Base-by-base conservation (phyloP, 2,888 invertebrate species). In the Elysia crispata region DNA sequence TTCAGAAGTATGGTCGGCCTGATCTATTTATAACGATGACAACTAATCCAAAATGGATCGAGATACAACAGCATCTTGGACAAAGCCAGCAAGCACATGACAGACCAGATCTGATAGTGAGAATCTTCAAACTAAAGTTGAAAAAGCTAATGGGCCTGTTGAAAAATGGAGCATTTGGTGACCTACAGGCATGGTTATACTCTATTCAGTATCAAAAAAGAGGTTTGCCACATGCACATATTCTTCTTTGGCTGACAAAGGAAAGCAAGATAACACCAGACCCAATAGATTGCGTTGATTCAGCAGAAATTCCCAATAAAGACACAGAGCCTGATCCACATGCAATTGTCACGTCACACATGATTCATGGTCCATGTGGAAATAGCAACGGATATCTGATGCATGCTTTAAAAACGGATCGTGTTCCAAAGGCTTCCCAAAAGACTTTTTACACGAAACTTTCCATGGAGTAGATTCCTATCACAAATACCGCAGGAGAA, bases 351-450 rank as follows among this genome's bases (percentile, higher is more conserved):
- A 49, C 73, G 1, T 82, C 69, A 0, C 54, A 76, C 11, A 89
- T 86, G 87, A 77, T 89, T 1, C 89, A 88, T 81, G 81, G 86
- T 0, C 86, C 85, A 15, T 89, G 87, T 70, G 89, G 88, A 11
- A 31, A n/a, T 6, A 8, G 15, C 1, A 57, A 60, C 18, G 5
- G 41, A n/a, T 15, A 6, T 50, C 18, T 11, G 25, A 25, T 5
- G 3, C 23, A 1, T 93, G 92, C 86, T 92, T 92, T 91, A 81
- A 82, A 23, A 84, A 90, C 67, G 89, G 88, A 1, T 85, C 83
- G 76, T 93, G 92, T 85, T 83, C 86, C 0, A 93, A 93, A 85
- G 84, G 84, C 18, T 92, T 87, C 83, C 92, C 91, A n/a, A 88
- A 49, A 31, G 20, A n/a, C 15, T 25, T 74, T 23, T 15, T 30